phyloP scores from a whole-genome alignment of 2,888 invertebrate genomes.

The Teinopalpus imperialis region DNA sequence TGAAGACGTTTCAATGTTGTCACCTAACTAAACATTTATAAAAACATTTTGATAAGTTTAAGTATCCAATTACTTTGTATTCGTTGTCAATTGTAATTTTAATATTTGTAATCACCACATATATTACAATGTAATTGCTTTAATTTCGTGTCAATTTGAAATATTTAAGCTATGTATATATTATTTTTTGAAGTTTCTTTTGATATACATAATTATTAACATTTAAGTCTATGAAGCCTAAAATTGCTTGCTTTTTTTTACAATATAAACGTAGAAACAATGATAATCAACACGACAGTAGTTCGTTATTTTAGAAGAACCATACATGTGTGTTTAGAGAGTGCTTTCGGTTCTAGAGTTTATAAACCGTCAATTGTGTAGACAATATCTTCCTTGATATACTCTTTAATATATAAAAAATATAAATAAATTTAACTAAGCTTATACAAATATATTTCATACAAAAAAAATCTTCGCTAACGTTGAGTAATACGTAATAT shows the following conservation, averaged over 20 bases:
- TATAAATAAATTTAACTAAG: conserved; percentile 33
- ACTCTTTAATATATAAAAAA: conserved; percentile 36
- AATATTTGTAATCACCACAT: background rate
- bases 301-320: conserved; percentile 15
- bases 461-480: conserved; percentile 34
- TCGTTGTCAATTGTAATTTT: conserved; percentile 6
- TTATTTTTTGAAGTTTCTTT: background rate
- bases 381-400: conserved; percentile 58
- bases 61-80: background rate
- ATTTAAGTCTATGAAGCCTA: background rate
- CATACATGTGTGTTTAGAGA: conserved; percentile 6
- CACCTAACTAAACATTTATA: conserved; percentile 34
- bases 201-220: background rate
- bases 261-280: background rate
- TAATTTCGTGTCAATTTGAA: background rate
- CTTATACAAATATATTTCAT: conserved; percentile 30
- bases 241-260: background rate
- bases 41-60: background rate
- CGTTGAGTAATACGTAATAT: conserved; percentile 10
- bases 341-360: conserved; percentile 14
- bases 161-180: background rate
- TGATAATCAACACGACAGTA: background rate
- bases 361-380: conserved; percentile 64
- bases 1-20: conserved; percentile 65
- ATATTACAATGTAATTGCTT: background rate